phyloP scores from a whole-genome alignment of 2,797 vertebrate species.

The Sardinella longiceps region DNA sequence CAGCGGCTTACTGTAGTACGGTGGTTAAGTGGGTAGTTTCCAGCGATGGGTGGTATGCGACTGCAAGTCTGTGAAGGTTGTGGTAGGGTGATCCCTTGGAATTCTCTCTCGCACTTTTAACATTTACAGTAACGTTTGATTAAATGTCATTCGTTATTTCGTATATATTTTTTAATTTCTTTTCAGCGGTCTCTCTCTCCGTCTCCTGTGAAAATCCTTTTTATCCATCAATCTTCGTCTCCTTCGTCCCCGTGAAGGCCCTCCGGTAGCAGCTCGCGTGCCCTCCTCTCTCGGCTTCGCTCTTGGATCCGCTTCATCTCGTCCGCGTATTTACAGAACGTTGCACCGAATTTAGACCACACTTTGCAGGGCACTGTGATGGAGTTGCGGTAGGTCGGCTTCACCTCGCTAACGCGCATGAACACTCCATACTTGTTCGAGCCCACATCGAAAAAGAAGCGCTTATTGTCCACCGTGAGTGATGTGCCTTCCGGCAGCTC shows the following conservation, averaged over 20 bases:
- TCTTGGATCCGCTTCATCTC: conserved; percentile 99
- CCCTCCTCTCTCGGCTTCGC: conserved; percentile 94
- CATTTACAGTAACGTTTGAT: conserved; percentile 83
- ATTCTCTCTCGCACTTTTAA: conserved; percentile 75
- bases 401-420: conserved; percentile 98
- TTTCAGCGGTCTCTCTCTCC: conserved; percentile 78
- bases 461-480: conserved; percentile 99
- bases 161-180: conserved; percentile 56
- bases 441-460: conserved; percentile 98
- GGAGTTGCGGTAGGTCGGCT: conserved; percentile 98
- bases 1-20: conserved; percentile 99
- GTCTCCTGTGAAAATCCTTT: conserved; percentile 87
- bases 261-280: conserved; percentile 87
- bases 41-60: conserved; percentile 97
- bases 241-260: conserved; percentile 87
- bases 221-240: conserved; percentile 87
- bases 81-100: conserved; percentile 92
- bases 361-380: conserved; percentile 99
- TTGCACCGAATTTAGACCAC: conserved; percentile 98
- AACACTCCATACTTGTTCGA: conserved; percentile 99
- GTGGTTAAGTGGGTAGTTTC: conserved; percentile 98
- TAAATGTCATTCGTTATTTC: conserved; percentile 66
- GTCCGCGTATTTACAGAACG: conserved; percentile 98
- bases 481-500: conserved; percentile 97
- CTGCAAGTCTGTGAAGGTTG: conserved; percentile 94